Percentiles rank a stretch among this genome's conserved stretches.
phyloP scores from a whole-genome alignment of 2,888 invertebrate species.

The Drosophila pegasa region DNA sequence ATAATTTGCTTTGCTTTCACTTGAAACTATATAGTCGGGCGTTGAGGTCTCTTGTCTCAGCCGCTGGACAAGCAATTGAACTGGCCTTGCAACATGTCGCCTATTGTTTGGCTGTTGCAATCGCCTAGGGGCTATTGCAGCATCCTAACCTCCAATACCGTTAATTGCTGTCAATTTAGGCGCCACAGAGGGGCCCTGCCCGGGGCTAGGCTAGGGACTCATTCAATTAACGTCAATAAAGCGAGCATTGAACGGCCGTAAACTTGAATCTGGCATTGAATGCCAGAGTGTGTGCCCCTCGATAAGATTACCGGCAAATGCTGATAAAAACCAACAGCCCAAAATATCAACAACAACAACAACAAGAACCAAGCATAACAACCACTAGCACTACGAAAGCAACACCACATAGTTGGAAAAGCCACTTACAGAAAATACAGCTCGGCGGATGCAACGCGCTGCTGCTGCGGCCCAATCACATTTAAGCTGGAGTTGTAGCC shows the following conservation, averaged over 20 bases:
- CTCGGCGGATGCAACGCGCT: conserved; percentile 83
- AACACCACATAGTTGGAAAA: conserved; percentile 27
- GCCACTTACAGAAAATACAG: conserved; percentile 85
- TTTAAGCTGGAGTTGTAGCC: conserved; percentile 20
- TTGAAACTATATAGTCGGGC: neutral
- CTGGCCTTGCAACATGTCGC: conserved; percentile 36
- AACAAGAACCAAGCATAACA: conserved; percentile 7
- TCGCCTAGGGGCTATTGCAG: conserved; percentile 63
- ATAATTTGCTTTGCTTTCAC: neutral
- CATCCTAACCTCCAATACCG: conserved; percentile 37
- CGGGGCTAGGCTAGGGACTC: conserved; percentile 27
- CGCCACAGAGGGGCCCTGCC: conserved; percentile 7
- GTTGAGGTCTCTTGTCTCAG: conserved; percentile 4
- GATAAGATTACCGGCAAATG: conserved; percentile 60
- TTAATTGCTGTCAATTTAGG: conserved; percentile 68
- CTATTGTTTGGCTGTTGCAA: conserved; percentile 68
- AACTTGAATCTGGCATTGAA: conserved; percentile 63
- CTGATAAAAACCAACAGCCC: conserved; percentile 7
- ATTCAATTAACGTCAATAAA: conserved; percentile 75
- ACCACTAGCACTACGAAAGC: conserved; percentile 17
- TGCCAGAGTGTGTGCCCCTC: conserved; percentile 21
- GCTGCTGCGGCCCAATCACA: conserved; percentile 25
- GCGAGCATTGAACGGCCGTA: conserved; percentile 61
- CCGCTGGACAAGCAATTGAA: conserved; percentile 43
- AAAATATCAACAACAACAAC: conserved; percentile 15